Base-by-base conservation (phyloP, 2,888 invertebrate species). In the Drosophila mercatorum region DNA sequence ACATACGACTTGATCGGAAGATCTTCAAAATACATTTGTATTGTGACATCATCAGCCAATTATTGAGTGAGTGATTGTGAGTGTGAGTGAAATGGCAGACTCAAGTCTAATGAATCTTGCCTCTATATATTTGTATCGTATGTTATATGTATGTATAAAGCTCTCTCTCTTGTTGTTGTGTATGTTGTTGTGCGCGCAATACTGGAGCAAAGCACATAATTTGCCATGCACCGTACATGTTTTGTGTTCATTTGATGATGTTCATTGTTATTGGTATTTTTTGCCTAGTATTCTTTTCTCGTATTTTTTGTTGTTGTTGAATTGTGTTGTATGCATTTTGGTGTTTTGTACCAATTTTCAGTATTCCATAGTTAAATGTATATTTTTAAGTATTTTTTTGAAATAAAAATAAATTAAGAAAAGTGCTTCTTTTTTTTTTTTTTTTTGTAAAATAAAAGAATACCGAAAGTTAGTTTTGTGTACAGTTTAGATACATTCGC, bases 161-260 rank as follows among this genome's bases (percentile, higher is more conserved):
- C 84, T 84, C 88, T 79, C 79, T 79, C 80, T 83, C 74, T 66
- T 49, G 56, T 69, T 62, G 53, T 47, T 62, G 47, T 76, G 64
- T 72, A 63, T 75, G 62, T 84, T 55, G 36, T 55, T 72, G 69
- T 80, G 62, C 77, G 75, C 72, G 63, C 62, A 72, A 76, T 31
- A 80, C 74, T 65, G 52, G 64, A 78, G 88, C 91, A 79, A 87
- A 90, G 91, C 91, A 88, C 91, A 83, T 81, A 90, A 90, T 90
- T 78, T 79, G 58, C 77, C 63, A 72, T 72, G 79, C 88, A 88
- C 81, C 84, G 75, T 75, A 78, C 86, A 86, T 88, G 90, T 82
- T 80, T 75, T 74, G 76, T 86, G 78, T 89, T 88, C 77, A 68
- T 49, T 49, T 34, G 34, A 65, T 78, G 78, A 78, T 84, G 75